phyloP scores from a whole-genome alignment of 2,888 invertebrate genomes.

The Odontocerum albicorne region DNA sequence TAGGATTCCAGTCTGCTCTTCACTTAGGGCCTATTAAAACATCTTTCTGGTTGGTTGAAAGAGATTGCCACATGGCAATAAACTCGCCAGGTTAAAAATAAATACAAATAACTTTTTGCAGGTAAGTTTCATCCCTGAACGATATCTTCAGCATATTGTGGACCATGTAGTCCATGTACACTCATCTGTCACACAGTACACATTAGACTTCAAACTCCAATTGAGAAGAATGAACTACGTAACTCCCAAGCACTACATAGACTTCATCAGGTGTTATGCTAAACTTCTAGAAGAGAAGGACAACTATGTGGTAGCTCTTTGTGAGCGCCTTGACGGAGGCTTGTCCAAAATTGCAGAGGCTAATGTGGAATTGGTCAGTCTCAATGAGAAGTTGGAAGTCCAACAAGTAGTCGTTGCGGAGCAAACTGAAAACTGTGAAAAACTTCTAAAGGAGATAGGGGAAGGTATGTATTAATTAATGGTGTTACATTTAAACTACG shows the following conservation, averaged over 20 bases:
- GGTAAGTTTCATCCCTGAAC: constrained; percentile 68
- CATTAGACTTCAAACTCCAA: constrained; percentile 70
- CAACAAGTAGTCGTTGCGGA: constrained; percentile 82
- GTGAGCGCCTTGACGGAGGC: constrained; percentile 70
- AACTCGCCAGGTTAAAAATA: too few relatives aligned
- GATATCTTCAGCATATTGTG: constrained; percentile 69
- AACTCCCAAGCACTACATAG: constrained; percentile 90
- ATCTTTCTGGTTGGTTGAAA: too few relatives aligned
- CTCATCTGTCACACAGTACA: constrained; percentile 70
- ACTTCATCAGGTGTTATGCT: constrained; percentile 80
- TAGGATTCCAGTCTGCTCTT: too few relatives aligned
- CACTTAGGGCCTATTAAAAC: too few relatives aligned
- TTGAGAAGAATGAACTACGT: constrained; percentile 83
- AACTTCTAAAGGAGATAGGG: constrained; percentile 74
- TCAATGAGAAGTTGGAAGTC: constrained; percentile 78
- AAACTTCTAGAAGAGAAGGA: constrained; percentile 73
- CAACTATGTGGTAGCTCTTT: constrained; percentile 62
- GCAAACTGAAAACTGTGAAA: constrained; percentile 81
- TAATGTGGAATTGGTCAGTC: constrained; percentile 73
- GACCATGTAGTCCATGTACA: constrained; percentile 88
- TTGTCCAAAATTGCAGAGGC: constrained; percentile 87
- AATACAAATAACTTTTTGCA: too few relatives aligned
- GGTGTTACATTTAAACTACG: too few relatives aligned
- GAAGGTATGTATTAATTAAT: constrained; percentile 53
- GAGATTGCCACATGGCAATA: too few relatives aligned